phyloP scores from a whole-genome alignment of 2,888 invertebrate species.

The Imbricaverruca yamaguchii region DNA sequence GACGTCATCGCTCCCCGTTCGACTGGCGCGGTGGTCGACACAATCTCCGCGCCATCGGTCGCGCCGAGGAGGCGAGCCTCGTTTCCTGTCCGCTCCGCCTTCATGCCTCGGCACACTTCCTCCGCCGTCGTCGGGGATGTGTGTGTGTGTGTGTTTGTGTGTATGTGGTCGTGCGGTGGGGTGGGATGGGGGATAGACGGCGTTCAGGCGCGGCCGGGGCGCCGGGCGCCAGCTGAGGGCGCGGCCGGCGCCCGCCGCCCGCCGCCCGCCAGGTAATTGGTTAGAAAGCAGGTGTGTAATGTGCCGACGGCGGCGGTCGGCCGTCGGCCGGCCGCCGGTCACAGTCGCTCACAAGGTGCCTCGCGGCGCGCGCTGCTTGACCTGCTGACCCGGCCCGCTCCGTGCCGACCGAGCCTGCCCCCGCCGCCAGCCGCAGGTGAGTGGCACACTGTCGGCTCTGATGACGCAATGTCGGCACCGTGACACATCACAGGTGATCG shows the following conservation, averaged over 20 bases:
- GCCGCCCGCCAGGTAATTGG: slow-evolving; percentile 11
- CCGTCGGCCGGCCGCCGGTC: background rate
- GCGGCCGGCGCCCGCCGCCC: background rate
- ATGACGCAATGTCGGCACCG: background rate
- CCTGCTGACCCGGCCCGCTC: background rate
- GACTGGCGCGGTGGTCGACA: too few relatives aligned
- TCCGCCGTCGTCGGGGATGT: background rate
- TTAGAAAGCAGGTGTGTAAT: slow-evolving; percentile 10
- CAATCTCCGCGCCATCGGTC: too few relatives aligned
- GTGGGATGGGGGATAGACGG: too few relatives aligned
- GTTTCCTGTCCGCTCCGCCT: background rate
- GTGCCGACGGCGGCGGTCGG: background rate
- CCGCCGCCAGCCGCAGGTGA: background rate
- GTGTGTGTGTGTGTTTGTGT: too few relatives aligned
- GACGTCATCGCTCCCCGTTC: too few relatives aligned
- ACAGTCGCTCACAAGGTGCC: slow-evolving; percentile 9
- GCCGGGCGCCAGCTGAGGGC: background rate
- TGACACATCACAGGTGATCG: too few relatives aligned
- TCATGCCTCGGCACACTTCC: background rate
- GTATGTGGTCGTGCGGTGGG: too few relatives aligned
- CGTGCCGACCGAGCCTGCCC: background rate
- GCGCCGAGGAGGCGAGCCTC: background rate
- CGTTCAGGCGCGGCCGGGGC: background rate
- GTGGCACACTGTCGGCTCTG: background rate
- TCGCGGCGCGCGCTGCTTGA: background rate